Evolutionary conservation across 1,140 invertebrate species (phyloP).

Genomic region (Drosophila varians): DNA sequence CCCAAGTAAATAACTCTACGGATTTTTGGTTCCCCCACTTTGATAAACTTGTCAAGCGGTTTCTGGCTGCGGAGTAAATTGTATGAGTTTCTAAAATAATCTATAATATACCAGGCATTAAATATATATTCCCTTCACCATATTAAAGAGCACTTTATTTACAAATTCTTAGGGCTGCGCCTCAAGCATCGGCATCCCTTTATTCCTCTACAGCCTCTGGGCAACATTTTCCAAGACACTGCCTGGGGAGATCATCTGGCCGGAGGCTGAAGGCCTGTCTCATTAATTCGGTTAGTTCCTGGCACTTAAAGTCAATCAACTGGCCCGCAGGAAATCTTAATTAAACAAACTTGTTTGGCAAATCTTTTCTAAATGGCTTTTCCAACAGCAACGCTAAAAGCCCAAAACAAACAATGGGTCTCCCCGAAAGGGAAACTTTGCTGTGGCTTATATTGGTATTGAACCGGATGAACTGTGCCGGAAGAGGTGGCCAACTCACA

Average conservation of each 20-base stretch:
- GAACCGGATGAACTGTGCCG: constrained; percentile 44
- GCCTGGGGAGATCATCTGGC: neutral
- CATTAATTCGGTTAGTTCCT: constrained; percentile 42
- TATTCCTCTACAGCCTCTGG: neutral
- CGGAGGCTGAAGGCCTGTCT: neutral
- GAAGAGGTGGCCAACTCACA: constrained; percentile 6
- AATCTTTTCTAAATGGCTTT: constrained; percentile 62
- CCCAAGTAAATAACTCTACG: neutral
- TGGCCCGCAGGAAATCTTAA: constrained; percentile 75
- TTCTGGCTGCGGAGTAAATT: neutral
- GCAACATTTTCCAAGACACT: constrained; percentile 7
- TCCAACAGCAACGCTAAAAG: constrained; percentile 1
- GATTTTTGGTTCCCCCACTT: neutral
- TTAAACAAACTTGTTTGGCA: constrained; percentile 75
- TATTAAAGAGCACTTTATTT: neutral
- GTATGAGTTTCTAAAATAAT: no score
- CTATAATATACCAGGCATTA: no score
- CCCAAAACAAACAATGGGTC: constrained; percentile 20
- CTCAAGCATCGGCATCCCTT: neutral
- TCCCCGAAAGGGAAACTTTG: constrained; percentile 20
- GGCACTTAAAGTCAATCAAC: constrained; percentile 41
- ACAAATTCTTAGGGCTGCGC: neutral
- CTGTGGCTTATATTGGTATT: constrained; percentile 43
- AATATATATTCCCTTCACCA: neutral
- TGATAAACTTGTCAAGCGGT: neutral